A percentile compares a stretch with the other conserved stretches of the same genome.
Conservation (phyloP, 2,113 vertebrate species). For the Dendropsophus ebraccatus region DNA sequence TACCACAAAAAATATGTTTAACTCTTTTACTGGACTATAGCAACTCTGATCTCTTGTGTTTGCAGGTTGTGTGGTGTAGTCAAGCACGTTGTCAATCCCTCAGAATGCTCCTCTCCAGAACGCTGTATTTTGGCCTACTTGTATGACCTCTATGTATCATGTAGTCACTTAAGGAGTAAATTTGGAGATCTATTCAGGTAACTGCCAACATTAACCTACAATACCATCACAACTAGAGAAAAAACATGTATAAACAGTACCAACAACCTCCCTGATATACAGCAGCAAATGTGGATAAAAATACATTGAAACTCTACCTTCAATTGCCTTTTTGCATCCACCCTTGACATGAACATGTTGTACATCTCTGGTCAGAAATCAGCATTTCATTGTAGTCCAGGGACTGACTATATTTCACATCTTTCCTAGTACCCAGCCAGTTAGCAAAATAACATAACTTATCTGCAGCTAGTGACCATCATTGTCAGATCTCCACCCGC, state of each 20-base stretch:
- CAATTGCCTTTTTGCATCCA: not conserved
- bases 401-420: not conserved
- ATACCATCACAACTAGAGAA: slow-evolving; percentile 22
- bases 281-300: not conserved
- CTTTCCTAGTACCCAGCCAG: not conserved
- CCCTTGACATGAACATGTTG: not conserved
- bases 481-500: not conserved
- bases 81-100: slow-evolving; percentile 72
- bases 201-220: slow-evolving; percentile 7
- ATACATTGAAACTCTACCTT: not conserved
- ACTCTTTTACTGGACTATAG: not conserved
- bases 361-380: not conserved
- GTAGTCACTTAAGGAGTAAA: slow-evolving; percentile 75
- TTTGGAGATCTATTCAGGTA: slow-evolving; percentile 77
- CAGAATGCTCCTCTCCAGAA: slow-evolving; percentile 74
- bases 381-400: not conserved
- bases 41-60: slow-evolving; percentile 21
- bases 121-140: slow-evolving; percentile 74
- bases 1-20: too few species aligned
- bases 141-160: slow-evolving; percentile 72
- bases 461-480: not conserved
- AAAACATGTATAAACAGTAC: too few species aligned
- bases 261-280: not conserved
- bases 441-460: not conserved
- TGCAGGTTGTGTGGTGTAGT: slow-evolving; percentile 75